Conservation (phyloP, 2,797 vertebrate genomes). For the Molossus molossus region DNA sequence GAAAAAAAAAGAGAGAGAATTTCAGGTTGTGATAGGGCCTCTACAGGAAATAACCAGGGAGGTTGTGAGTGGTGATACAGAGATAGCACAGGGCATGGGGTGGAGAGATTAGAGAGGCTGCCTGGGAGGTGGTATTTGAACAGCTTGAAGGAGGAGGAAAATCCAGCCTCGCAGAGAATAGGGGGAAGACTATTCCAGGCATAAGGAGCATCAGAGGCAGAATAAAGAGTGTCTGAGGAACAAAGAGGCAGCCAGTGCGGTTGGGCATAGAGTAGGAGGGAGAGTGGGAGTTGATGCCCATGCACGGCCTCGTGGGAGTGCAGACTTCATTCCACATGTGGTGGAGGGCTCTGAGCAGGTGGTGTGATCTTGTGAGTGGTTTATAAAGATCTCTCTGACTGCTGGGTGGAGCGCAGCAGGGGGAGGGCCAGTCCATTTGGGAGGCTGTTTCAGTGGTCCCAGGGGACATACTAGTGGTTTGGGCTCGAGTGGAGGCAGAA, state of each 20-base stretch:
- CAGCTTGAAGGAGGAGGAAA: background rate
- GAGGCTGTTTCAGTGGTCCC: background rate
- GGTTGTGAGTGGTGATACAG: background rate
- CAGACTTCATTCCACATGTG: background rate
- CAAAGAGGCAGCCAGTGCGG: background rate
- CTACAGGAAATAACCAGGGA: background rate
- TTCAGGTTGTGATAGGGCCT: background rate
- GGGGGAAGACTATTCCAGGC: background rate
- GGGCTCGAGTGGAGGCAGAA: background rate
- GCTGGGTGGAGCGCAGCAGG: background rate
- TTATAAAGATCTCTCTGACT: background rate
- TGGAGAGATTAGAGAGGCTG: background rate
- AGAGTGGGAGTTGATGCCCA: background rate
- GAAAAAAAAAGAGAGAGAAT: background rate
- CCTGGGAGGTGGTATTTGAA: background rate
- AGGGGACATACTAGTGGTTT: background rate
- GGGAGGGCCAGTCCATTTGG: background rate
- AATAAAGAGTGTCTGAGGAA: background rate
- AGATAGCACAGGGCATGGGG: background rate
- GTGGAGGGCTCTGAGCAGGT: background rate
- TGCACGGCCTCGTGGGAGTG: background rate
- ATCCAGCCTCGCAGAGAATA: background rate
- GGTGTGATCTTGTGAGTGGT: background rate
- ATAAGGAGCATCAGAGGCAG: background rate
- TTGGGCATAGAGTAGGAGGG: background rate